A percentile compares a stretch with the other conserved stretches of the same genome.
phyloP scores from a whole-genome alignment of 2,113 vertebrate genomes.

The rat (Rattus norvegicus) region GRCr8 NC_086031.1:92812001-92812500 shows the following conservation, averaged over 20 bases:
- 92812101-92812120: not conserved
- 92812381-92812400: not conserved
- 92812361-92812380: not conserved
- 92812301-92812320: not conserved
- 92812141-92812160: not conserved
- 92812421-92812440: not conserved
- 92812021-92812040: not conserved
- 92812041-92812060: not conserved
- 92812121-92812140: not conserved
- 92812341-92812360: not conserved
- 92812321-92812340: not conserved
- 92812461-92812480: too few relatives aligned
- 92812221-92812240: not conserved
- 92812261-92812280: not conserved
- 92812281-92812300: not conserved
- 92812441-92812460: too few relatives aligned
- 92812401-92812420: not conserved
- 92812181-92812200: not conserved
- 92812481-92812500: too few relatives aligned
- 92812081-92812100: not conserved
- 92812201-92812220: not conserved
- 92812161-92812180: not conserved
- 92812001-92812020: not conserved
- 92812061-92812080: accelerated
- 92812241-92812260: too few relatives aligned